Conservation (phyloP, 2,888 invertebrate species). For the Diadegma fenestrale region DNA sequence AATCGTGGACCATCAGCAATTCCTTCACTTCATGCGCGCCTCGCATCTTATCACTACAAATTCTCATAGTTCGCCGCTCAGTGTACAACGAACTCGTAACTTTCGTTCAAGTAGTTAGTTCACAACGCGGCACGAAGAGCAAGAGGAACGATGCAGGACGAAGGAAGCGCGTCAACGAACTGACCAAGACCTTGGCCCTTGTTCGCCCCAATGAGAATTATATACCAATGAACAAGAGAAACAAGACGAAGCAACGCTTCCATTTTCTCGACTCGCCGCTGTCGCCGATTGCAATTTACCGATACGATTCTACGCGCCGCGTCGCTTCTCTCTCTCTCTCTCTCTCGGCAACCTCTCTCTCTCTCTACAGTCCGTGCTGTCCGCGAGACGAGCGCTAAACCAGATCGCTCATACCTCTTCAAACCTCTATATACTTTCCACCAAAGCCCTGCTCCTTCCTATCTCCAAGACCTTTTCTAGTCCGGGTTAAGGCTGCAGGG, state of each 20-base stretch:
- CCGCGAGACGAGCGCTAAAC: constrained; percentile 49
- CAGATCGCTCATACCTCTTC: constrained; percentile 47
- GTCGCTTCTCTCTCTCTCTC: constrained; percentile 72
- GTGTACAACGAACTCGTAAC: background rate
- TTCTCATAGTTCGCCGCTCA: background rate
- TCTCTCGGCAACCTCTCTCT: constrained; percentile 64
- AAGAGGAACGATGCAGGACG: constrained; percentile 31
- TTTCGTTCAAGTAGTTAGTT: background rate
- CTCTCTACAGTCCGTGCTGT: constrained; percentile 35
- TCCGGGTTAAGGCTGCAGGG: constrained; percentile 70
- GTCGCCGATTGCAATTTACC: constrained; percentile 83
- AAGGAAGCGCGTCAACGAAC: constrained; percentile 67
- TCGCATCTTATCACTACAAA: background rate
- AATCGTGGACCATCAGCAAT: constrained; percentile 80
- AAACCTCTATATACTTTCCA: constrained; percentile 25
- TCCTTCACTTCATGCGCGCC: constrained; percentile 45
- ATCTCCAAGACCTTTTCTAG: constrained; percentile 54
- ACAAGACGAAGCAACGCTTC: constrained; percentile 25
- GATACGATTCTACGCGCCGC: constrained; percentile 82
- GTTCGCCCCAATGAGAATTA: constrained; percentile 58
- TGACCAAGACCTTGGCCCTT: constrained; percentile 66
- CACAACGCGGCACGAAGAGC: background rate
- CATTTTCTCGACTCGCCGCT: constrained; percentile 60
- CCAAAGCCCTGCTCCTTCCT: constrained; percentile 24
- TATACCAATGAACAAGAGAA: constrained; percentile 34